Base-by-base conservation (phyloP, 2,888 invertebrate genomes). In the Apamea monoglypha region DNA sequence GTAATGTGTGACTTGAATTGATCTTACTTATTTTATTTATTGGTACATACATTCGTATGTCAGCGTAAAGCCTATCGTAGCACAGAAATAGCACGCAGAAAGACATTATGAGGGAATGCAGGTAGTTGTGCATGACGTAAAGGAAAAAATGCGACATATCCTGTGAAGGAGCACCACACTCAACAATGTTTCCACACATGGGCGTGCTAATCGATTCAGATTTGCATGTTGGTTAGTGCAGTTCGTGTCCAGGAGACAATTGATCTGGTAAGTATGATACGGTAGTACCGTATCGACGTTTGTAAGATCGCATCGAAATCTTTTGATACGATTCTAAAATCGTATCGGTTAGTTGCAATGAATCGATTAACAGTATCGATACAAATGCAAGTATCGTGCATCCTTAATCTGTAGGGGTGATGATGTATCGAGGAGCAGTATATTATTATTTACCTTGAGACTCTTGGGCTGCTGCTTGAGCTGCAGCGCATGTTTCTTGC, bases 381-480 rank as follows among this genome's bases (percentile, higher is more conserved):
- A 29, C 16, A 61, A 61, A 61, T 61, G 29, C 2, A 61, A 29
- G 6, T 61, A 29, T 29, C 29, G 8, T 32, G 21, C 8, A 21
- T 32, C 32, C 32, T 3, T 63, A 63, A 63, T 63, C 32, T 21
- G 18, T n/a, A 63, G 2, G 2, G 2, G 18, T 32, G 18, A 2
- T 32, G 32, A 61, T 29, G 29, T 61, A 1, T 61, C 16, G 61
- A 29, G 16, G 29, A 2, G 29, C 18, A 29, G n/a, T 59, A 59
- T 61, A 4, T 21, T 63, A 21, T 29, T 32, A 25, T 16, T 21
- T 63, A 71, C 71, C 64, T 71, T 71, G 91, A 99, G 98, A 96
- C 99, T 99, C 97, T 99, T 99, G 78, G 99, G 99, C 96, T 99
- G 99, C 94, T 99, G 99, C 94, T 99, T 99, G 90, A 99, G 98